These are phyloP conservation scores for Diadromus collaris DNA, from an alignment of 2,888 invertebrate genomes.

Conservation along the genomic window DNA sequence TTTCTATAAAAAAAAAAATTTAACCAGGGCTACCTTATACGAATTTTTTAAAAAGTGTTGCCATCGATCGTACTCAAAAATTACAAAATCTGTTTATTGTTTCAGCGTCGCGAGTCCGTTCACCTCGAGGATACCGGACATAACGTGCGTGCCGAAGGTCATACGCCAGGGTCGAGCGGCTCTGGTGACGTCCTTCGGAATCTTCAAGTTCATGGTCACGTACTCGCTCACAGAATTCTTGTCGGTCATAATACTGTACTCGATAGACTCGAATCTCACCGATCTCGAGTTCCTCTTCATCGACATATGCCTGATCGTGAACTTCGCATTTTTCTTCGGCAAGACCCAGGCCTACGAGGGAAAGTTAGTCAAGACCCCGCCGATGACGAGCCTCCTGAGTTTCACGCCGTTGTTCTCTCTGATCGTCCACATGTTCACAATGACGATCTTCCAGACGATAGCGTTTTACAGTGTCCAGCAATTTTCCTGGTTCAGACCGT, in stretches of 20 bases:
- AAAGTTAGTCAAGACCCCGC: constrained; percentile 81
- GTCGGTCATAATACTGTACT: constrained; percentile 89
- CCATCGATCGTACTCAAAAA: not conserved
- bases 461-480: constrained; percentile 81
- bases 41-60: too few species aligned
- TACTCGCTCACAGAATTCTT: constrained; percentile 95
- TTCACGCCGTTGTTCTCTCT: constrained; percentile 82
- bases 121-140: constrained; percentile 91
- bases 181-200: constrained; percentile 93
- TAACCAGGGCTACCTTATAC: too few species aligned
- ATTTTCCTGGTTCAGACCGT: constrained; percentile 83
- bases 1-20: constrained; percentile 11
- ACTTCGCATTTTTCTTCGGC: constrained; percentile 85
- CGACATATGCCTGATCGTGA: constrained; percentile 84
- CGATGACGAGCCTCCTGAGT: constrained; percentile 82
- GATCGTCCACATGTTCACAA: constrained; percentile 81
- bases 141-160: constrained; percentile 90
- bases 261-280: constrained; percentile 84
- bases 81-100: not conserved
- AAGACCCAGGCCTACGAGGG: constrained; percentile 82
- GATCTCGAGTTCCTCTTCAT: constrained; percentile 86
- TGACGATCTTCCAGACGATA: constrained; percentile 80
- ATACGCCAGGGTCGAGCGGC: constrained; percentile 93
- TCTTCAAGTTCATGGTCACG: constrained; percentile 95
- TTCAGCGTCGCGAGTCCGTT: constrained; percentile 92